phyloP scores from a whole-genome alignment of 2,113 vertebrate genomes.

The Argyrosomus japonicus region DNA sequence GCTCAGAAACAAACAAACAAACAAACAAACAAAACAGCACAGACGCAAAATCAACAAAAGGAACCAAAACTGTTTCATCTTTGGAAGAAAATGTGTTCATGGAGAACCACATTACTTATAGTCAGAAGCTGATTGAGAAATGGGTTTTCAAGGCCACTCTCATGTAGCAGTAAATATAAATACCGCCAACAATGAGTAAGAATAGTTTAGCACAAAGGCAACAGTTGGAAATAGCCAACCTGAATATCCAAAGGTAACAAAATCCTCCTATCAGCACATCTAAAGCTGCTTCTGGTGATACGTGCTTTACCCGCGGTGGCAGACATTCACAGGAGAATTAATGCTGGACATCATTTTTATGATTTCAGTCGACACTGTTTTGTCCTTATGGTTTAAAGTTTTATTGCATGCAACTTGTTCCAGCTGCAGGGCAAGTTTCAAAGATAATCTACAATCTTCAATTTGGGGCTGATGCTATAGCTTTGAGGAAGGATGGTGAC shows the following conservation, averaged over 20 bases:
- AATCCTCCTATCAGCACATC: neutral
- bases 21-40: neutral
- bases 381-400: slow-evolving; percentile 30
- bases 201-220: neutral
- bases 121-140: neutral
- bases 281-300: slow-evolving; percentile 3
- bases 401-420: slow-evolving; percentile 33
- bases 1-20: neutral
- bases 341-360: slow-evolving; percentile 45
- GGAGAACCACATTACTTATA: neutral
- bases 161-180: neutral
- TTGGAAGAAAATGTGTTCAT: neutral
- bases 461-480: slow-evolving; percentile 39
- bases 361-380: slow-evolving; percentile 31
- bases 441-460: slow-evolving; percentile 67
- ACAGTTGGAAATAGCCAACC: neutral
- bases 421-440: slow-evolving; percentile 45
- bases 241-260: neutral
- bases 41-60: neutral
- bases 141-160: neutral
- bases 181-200: neutral
- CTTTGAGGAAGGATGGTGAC: slow-evolving; percentile 31
- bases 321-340: slow-evolving; percentile 20
- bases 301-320: slow-evolving; percentile 20
- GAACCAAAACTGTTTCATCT: neutral